Percentiles rank a stretch among this genome's conserved stretches.
Evolutionary conservation across 2,113 vertebrate species (phyloP).

Genomic region (Ceuthmochares aereus): DNA sequence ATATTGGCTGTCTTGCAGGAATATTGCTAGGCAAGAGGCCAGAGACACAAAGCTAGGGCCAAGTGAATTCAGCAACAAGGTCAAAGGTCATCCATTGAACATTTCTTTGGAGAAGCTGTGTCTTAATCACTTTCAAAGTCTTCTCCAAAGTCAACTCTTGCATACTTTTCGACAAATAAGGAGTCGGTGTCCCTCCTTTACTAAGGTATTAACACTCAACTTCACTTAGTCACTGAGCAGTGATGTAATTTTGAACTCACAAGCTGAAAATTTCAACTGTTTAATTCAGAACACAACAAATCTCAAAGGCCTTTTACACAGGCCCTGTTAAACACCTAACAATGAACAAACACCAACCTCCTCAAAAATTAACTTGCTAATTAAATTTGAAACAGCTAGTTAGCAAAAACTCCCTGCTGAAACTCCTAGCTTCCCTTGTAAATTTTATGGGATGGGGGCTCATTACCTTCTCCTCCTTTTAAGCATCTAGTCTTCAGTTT

Average conservation of each 20-base stretch:
- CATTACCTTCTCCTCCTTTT: background rate
- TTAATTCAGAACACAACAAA: background rate
- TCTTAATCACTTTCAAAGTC: background rate
- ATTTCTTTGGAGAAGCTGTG: background rate
- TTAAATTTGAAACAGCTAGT: background rate
- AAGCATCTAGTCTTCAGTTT: background rate
- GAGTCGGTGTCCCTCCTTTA: background rate
- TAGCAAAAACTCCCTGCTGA: background rate
- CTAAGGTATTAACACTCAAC: background rate
- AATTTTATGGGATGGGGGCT: background rate
- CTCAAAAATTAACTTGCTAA: background rate
- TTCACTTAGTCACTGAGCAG: background rate
- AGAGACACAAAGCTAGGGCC: background rate
- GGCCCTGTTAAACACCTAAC: background rate
- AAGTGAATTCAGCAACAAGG: accelerated
- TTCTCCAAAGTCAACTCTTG: background rate
- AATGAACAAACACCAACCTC: background rate
- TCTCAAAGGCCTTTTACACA: background rate
- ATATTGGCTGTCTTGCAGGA: background rate
- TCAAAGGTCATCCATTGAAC: background rate
- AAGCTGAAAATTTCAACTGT: background rate
- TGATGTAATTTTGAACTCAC: background rate
- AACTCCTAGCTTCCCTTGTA: background rate
- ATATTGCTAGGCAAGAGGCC: background rate
- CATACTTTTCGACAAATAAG: background rate